A percentile compares a stretch with the other conserved stretches of the same genome.
These are phyloP conservation scores for Endotricha flammealis DNA, from an alignment of 2,888 invertebrate species.

Conservation along the genomic window DNA sequence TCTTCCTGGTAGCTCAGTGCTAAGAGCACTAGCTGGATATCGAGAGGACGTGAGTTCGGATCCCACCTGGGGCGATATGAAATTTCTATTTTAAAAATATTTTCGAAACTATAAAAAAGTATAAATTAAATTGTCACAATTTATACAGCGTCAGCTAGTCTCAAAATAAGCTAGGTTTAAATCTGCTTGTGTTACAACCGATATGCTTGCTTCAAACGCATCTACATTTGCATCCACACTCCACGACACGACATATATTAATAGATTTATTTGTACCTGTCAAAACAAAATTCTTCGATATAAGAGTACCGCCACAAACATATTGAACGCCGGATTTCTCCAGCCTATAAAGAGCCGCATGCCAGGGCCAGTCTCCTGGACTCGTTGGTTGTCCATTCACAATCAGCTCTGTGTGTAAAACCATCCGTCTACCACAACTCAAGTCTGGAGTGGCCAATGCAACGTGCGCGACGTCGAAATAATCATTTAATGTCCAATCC, in stretches of 20 bases:
- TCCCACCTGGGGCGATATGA: no score
- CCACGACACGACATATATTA: not conserved
- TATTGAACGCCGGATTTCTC: constrained; percentile 32
- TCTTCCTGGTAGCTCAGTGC: no score
- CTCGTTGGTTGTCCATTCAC: constrained; percentile 42
- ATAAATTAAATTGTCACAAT: no score
- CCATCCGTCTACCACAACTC: constrained; percentile 41
- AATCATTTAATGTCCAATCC: constrained; percentile 18
- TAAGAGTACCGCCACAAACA: constrained; percentile 53
- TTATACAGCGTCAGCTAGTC: no score
- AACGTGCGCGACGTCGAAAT: constrained; percentile 28
- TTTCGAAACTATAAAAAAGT: no score
- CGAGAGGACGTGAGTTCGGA: no score
- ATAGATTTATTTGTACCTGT: constrained; percentile 2
- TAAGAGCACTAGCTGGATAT: no score
- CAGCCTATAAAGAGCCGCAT: constrained; percentile 44
- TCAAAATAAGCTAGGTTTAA: no score
- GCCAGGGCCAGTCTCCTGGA: constrained; percentile 65
- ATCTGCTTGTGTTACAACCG: no score
- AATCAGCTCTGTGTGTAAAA: constrained; percentile 43
- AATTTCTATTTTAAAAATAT: no score
- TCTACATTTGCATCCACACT: no score
- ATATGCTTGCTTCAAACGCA: no score
- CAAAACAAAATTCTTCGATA: constrained; percentile 4
- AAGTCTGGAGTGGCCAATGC: constrained; percentile 21